phyloP scores from a whole-genome alignment of 2,113 vertebrate genomes.

The Macroglossus sobrinus region DNA sequence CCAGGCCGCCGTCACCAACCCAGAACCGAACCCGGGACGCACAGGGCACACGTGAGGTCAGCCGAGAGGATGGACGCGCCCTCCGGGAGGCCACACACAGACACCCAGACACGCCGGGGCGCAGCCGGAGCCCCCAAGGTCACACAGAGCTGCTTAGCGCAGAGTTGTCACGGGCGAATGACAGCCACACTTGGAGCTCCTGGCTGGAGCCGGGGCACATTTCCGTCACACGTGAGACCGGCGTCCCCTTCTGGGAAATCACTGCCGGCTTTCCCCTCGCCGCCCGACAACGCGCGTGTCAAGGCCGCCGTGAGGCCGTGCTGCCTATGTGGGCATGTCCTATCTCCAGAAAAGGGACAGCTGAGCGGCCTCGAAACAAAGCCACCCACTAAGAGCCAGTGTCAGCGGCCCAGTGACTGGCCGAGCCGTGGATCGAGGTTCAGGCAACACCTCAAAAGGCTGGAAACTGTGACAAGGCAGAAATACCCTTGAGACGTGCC shows the following conservation, averaged over 20 bases:
- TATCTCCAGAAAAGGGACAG: not conserved
- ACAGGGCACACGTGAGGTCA: not conserved
- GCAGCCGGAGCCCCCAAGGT: not conserved
- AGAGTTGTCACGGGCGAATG: accelerated
- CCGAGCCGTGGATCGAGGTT: accelerated
- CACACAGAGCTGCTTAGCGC: not conserved
- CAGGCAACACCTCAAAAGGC: not conserved
- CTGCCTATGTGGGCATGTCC: not conserved
- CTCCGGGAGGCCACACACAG: not conserved
- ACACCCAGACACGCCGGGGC: not conserved
- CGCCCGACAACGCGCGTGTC: accelerated
- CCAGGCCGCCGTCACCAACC: accelerated
- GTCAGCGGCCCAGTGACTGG: not conserved
- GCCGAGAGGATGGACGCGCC: accelerated
- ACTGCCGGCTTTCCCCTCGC: accelerated
- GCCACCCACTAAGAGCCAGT: accelerated
- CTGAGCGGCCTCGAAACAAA: not conserved
- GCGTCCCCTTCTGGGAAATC: accelerated
- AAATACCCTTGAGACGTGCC: not conserved
- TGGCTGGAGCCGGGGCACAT: accelerated
- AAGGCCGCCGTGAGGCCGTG: accelerated
- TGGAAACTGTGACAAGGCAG: accelerated
- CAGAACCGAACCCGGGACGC: not conserved
- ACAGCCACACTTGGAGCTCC: no score
- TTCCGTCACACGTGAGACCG: accelerated